These are phyloP conservation scores for Platorchestia sp. DNA, from an alignment of 1,140 invertebrate genomes.

Conservation along the genomic window DNA sequence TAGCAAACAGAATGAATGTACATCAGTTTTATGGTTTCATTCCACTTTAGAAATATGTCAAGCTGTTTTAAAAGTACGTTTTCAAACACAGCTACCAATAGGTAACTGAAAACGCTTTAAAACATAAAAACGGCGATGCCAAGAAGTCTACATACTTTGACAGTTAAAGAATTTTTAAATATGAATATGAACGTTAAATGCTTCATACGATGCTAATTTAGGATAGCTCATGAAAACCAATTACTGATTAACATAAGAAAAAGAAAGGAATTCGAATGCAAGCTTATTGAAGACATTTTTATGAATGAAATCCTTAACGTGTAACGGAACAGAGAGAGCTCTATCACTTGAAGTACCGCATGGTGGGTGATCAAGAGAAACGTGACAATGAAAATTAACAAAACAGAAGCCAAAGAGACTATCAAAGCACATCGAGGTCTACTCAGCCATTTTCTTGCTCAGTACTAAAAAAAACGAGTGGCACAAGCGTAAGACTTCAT, in stretches of 20 bases:
- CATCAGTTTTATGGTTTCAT: neutral
- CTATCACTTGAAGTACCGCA: neutral
- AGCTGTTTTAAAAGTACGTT: neutral
- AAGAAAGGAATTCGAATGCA: neutral
- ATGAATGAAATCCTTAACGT: neutral
- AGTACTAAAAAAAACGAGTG: too few relatives aligned
- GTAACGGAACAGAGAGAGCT: too few relatives aligned
- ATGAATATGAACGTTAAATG: neutral
- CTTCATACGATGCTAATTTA: neutral
- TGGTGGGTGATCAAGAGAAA: neutral
- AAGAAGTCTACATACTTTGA: neutral
- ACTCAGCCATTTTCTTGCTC: too few relatives aligned
- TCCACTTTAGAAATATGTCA: neutral
- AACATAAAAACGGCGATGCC: neutral
- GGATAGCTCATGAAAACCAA: neutral
- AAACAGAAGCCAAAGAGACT: neutral
- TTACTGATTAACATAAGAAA: neutral
- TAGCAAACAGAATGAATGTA: neutral
- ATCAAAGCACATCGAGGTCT: neutral
- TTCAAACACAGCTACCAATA: neutral
- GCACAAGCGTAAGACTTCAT: too few relatives aligned
- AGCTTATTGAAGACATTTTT: neutral
- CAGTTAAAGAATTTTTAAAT: too few relatives aligned
- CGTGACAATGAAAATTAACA: neutral
- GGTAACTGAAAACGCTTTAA: neutral